These are phyloP conservation scores for Imbricaverruca yamaguchii DNA, from an alignment of 2,888 invertebrate species.

Conservation along the genomic window DNA sequence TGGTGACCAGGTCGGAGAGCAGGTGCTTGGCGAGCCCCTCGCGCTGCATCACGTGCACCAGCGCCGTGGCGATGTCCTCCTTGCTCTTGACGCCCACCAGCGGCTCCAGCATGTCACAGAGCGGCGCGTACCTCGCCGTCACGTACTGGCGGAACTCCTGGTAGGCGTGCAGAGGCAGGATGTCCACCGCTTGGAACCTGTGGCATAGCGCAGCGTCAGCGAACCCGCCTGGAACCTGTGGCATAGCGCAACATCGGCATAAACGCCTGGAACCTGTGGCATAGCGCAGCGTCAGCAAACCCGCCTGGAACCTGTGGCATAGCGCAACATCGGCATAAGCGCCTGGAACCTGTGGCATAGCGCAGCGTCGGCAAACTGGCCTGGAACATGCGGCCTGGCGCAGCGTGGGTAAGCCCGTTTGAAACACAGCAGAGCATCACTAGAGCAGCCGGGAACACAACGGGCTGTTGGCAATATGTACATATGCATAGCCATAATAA, in stretches of 20 bases:
- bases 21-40: constrained; percentile 72
- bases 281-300: too few species aligned
- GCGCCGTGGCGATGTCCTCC: constrained; percentile 53
- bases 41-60: constrained; percentile 81
- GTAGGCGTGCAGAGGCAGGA: constrained; percentile 78
- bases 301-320: constrained; percentile 60
- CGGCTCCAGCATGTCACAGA: constrained; percentile 61
- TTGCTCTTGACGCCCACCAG: constrained; percentile 34
- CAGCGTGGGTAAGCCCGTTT: too few species aligned
- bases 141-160: constrained; percentile 67
- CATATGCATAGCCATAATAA: too few species aligned
- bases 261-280: constrained; percentile 62
- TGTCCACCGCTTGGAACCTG: constrained; percentile 76
- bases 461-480: too few species aligned
- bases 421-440: too few species aligned
- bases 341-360: constrained; percentile 57
- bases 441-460: too few species aligned
- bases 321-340: too few species aligned
- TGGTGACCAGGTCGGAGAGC: constrained; percentile 81
- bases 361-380: too few species aligned
- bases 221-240: constrained; percentile 60
- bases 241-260: too few species aligned
- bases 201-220: background rate
- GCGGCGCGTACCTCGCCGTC: constrained; percentile 61
- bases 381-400: too few species aligned